Percentiles rank a stretch among this genome's conserved stretches.
Conservation (phyloP, 1,140 invertebrate genomes). For the Potamilus streckersoni region DNA sequence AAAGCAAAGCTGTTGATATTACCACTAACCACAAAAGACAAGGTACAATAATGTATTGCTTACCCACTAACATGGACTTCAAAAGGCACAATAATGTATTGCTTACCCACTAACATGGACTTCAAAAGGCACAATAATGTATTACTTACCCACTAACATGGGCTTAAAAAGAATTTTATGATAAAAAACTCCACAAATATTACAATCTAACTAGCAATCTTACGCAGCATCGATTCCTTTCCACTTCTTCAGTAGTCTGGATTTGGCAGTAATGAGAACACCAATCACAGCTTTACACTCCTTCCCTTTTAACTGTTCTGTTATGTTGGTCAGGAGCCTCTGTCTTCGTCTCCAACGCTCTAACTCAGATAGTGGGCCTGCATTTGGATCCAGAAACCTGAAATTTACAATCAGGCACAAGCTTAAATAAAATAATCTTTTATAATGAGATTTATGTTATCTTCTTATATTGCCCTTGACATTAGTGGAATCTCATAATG, state of each 20-base stretch:
- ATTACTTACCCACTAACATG: too few species aligned
- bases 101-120: too few species aligned
- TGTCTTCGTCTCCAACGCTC: constrained; percentile 65
- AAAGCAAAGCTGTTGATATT: too few species aligned
- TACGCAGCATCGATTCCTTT: constrained; percentile 66
- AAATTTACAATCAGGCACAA: not conserved
- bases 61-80: too few species aligned
- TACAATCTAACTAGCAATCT: constrained; percentile 11
- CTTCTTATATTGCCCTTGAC: too few species aligned
- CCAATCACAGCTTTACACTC: constrained; percentile 68
- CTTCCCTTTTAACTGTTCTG: constrained; percentile 67
- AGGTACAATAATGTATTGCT: too few species aligned
- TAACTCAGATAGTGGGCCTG: constrained; percentile 66
- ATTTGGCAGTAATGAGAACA: constrained; percentile 66
- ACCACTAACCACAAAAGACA: too few species aligned
- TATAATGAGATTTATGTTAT: not conserved
- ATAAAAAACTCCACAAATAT: not conserved
- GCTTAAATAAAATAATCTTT: not conserved
- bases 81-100: too few species aligned
- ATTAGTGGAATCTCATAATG: too few species aligned
- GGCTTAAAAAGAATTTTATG: too few species aligned
- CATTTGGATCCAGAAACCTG: constrained; percentile 66
- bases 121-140: too few species aligned
- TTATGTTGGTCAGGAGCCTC: constrained; percentile 62
- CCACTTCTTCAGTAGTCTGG: constrained; percentile 66